Base-by-base conservation (phyloP, 2,797 vertebrate species). In the Sebastes iracundus region DNA sequence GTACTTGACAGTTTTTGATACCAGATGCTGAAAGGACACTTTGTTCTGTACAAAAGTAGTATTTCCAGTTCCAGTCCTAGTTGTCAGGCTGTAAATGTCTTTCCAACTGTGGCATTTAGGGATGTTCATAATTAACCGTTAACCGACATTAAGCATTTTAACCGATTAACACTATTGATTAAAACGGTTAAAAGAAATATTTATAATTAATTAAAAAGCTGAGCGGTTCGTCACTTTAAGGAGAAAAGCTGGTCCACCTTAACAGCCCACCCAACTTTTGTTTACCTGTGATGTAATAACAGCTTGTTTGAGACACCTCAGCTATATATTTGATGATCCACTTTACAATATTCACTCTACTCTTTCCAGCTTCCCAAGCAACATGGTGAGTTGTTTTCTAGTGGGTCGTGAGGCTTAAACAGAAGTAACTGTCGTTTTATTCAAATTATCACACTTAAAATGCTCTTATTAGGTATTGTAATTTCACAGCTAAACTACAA, bases 301-400 rank as follows among this genome's bases (percentile, higher is more conserved):
- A 46, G 55, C 61, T 27, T 25, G 20, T 2, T 30, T 2, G 32
- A 33, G 32, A 33, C 32, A 33, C 32, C 0, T 1, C 32, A 33
- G 32, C 9, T 33, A 55, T 8, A 38, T 12, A 22, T 9, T 1
- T 14, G 7, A 22, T 20, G 13, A 30, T 5, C 4, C 4, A 0
- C 2, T 33, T 33, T 3, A 33, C 32, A 33, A 33, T 33, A 33
- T 35, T 12, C 33, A 35, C 42, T 20, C 42, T 35, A 35, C 95
- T 95, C 93, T 95, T 95, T 95, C 87, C 90, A 94, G 90, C 92
- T 94, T 92, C 86, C 88, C 91, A 85, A 94, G 80, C 94, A 93
- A 81, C 91, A 96, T 95, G 94, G 94, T 96, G 93, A 95, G 94
- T 94, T 35, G 64, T 55, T 58, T n/a, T 33, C 8, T 10, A 33